Evolutionary conservation across 2,888 invertebrate species (phyloP), one percentile per base, ranked within the genome.

Genomic region (Lasioglossum figueresi): DNA sequence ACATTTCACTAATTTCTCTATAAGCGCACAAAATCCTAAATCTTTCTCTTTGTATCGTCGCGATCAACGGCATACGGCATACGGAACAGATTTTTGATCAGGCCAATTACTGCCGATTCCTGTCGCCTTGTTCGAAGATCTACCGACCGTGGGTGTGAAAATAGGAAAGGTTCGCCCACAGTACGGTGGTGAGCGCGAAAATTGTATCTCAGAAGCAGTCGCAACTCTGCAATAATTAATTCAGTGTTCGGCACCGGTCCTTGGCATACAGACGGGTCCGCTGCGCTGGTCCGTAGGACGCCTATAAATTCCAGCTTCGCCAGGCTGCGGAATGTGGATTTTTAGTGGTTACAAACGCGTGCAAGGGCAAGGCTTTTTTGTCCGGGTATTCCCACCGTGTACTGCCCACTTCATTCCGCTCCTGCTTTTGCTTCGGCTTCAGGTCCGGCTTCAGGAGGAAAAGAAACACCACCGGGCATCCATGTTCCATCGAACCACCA

Each of bases 341-440:
- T 89, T 87, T 88, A 84, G 77, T 83, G 87, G 88, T 91, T 88
- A 85, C 83, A 87, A 91, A 91, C 83, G 91, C 89, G 90, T 90
- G 91, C 92, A 93, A 92, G 92, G 93, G 92, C 93, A 92, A 92
- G 91, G 92, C 84, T 91, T 93, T 88, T 90, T 90, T 88, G 79
- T 48, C n/a, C 52, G 48, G 72, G 71, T 74, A 71, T 83, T 82
- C 79, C 79, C 83, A 40, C 8, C 66, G 43, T 31, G 71, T 59
- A 45, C 10, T 43, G 5, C 6, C 14, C 6, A 37, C 48, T 34
- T 63, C 27, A 52, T 52, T 52, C n/a, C 56, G 4, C 56, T 56
- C n/a, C 56, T n/a, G 45, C 48, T n/a, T 27, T 5, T 34, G 27
- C 59, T 14, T 59, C 59, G 27, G 59, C 59, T 27, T 59, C 31